phyloP scores from a whole-genome alignment of 2,888 invertebrate genomes.

The Polylopha cassiicola region DNA sequence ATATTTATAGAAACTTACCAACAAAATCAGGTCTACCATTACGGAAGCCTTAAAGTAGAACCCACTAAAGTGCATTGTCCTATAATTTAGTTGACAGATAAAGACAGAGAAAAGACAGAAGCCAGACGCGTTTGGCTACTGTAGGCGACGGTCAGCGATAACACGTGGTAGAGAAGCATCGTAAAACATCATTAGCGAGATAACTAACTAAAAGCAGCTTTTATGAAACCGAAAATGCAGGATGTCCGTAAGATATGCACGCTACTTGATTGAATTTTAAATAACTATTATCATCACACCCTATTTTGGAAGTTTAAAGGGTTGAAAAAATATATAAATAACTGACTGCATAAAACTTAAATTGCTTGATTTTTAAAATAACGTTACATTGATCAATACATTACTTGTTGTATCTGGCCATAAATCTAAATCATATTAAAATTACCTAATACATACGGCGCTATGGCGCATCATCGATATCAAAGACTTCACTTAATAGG shows the following conservation, averaged over 20 bases:
- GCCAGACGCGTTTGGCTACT: constrained; percentile 20
- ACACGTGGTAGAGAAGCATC: constrained; percentile 18
- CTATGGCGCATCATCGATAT: too few species aligned
- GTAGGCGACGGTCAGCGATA: constrained; percentile 19
- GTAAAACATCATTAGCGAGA: constrained; percentile 21
- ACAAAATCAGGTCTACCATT: not conserved
- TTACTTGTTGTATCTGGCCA: constrained; percentile 35
- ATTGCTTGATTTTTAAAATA: too few species aligned
- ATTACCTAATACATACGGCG: too few species aligned
- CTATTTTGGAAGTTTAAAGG: not conserved
- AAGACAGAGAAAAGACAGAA: constrained; percentile 9
- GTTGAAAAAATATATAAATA: constrained; percentile 2
- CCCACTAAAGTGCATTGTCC: constrained; percentile 2
- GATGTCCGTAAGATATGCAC: constrained; percentile 19
- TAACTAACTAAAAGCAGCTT: constrained; percentile 21
- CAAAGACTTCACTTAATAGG: constrained; percentile 10
- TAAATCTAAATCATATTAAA: constrained; percentile 31
- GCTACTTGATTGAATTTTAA: constrained; percentile 5
- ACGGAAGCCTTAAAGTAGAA: not conserved
- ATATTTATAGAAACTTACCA: constrained; percentile 12
- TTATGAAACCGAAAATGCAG: constrained; percentile 16
- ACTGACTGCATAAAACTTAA: not conserved
- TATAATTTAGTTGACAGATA: constrained; percentile 3
- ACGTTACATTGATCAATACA: too few species aligned
- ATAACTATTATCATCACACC: constrained; percentile 1